Evolutionary conservation across 2,113 vertebrate genomes (phyloP).

Genomic region (Paratilapia polleni): DNA sequence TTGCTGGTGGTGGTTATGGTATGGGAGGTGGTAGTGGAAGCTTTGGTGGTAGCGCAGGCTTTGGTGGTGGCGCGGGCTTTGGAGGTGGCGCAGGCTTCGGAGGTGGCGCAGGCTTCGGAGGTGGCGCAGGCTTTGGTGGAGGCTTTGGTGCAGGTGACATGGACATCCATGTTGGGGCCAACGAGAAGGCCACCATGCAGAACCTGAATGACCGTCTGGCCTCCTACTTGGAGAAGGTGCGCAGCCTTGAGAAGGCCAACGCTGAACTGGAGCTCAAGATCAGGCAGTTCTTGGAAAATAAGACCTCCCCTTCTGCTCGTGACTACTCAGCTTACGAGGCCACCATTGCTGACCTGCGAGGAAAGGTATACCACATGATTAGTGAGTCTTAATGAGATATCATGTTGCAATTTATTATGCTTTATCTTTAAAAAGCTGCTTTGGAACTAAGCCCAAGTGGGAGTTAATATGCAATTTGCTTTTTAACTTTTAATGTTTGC

Average conservation of each 20-base stretch:
- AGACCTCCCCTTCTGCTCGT: slow-evolving; percentile 69
- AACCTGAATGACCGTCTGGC: slow-evolving; percentile 92
- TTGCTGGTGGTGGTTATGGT: not conserved
- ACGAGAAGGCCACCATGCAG: slow-evolving; percentile 94
- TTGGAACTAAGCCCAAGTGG: not conserved
- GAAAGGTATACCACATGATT: slow-evolving; percentile 81
- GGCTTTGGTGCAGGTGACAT: not conserved
- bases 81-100: not conserved
- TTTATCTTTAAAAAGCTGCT: not conserved
- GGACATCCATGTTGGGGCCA: slow-evolving; percentile 69
- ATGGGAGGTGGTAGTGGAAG: not conserved
- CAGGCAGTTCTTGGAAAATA: slow-evolving; percentile 88
- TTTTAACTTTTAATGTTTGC: not conserved
- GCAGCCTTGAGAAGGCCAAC: slow-evolving; percentile 85
- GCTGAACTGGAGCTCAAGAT: slow-evolving; percentile 86
- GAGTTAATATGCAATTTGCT: not conserved
- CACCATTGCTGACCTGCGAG: slow-evolving; percentile 86
- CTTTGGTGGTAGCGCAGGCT: not conserved
- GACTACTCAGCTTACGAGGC: slow-evolving; percentile 84
- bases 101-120: not conserved
- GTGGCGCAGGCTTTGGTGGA: not conserved
- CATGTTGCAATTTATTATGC: not conserved
- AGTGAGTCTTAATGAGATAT: not conserved
- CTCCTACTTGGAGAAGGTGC: slow-evolving; percentile 90
- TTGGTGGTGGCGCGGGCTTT: not conserved